Percentiles rank a stretch among this genome's conserved stretches.
Conservation (phyloP, 2,888 invertebrate species). For the Microplitis deprimator region DNA sequence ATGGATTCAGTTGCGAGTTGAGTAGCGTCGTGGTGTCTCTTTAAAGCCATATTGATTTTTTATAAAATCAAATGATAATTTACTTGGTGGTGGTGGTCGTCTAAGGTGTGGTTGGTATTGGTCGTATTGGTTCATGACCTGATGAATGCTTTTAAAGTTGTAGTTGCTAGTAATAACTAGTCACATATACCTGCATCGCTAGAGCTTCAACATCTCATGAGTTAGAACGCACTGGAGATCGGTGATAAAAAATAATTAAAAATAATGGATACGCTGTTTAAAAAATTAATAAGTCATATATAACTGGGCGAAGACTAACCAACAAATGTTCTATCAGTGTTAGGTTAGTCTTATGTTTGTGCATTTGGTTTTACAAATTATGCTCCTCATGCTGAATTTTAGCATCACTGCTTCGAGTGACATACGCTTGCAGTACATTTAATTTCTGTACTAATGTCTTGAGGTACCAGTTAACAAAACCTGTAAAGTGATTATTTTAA, state of each 20-base stretch:
- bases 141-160: constrained; percentile 24
- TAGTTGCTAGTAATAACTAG: not conserved
- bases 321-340: not conserved
- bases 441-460: not conserved
- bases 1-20: not conserved
- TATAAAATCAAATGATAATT: constrained; percentile 28
- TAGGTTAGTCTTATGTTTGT: constrained; percentile 29
- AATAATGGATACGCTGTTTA: not conserved
- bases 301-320: not conserved
- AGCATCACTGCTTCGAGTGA: constrained; percentile 23
- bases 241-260: too few species aligned
- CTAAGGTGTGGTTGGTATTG: constrained; percentile 38
- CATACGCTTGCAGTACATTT: constrained; percentile 10
- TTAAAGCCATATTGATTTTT: constrained; percentile 34
- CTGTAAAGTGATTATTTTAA: not conserved
- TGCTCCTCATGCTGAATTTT: constrained; percentile 23
- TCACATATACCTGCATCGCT: not conserved
- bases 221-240: too few species aligned
- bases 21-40: constrained; percentile 4
- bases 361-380: constrained; percentile 24
- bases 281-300: too few species aligned
- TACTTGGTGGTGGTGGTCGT: constrained; percentile 14
- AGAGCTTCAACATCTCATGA: too few species aligned
- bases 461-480: not conserved
- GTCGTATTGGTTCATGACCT: constrained; percentile 30